Evolutionary conservation across 1,140 invertebrate genomes (phyloP), one percentile per base, ranked within the genome.

Genomic region (Cyclina sinensis): DNA sequence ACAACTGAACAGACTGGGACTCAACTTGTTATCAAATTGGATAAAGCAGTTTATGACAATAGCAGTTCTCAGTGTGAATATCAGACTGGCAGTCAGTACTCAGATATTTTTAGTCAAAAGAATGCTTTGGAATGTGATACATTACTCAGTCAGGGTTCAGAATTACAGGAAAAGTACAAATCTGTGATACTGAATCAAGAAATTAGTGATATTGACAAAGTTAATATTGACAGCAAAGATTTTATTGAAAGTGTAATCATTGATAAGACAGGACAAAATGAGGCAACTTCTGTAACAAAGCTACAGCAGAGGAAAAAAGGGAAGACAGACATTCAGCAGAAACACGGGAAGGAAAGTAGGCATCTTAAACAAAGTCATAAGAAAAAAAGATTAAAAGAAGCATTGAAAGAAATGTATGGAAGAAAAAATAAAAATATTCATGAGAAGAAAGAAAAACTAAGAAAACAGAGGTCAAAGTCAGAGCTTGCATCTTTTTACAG

Each of bases 351-450:
- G 24, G 65, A 18, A 16, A 27, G 37, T 21, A 16, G 12, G 7
- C 12, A 70, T 4, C 37, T 35, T 1, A 70, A 70, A 43, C 21
- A 76, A 76, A 18, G 73, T 1, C 39, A 12, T 48, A 86, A 79
- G 59, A 62, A 78, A 24, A 79, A 43, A 16, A 78, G 74, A 79
- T 14, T 27, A 27, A 79, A 87, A 46, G 43, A n/a, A 1, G 59
- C 37, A 5, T 62, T 87, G 37, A 59, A 70, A 51, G 85, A 87
- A 80, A 12, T 65, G 24, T 87, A 79, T 87, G 76, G 27, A 24
- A 79, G 85, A n/a, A 87, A 70, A 70, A 87, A 65, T 48, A n/a
- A 48, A 21, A 54, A 46, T 32, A 68, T 79, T 78, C 48, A 62
- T 27, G 43, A 68, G 9, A 80, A 43, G 30, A 70, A 70, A 16